Conservation (phyloP, 2,797 vertebrate species). For the Cuculus canorus region DNA sequence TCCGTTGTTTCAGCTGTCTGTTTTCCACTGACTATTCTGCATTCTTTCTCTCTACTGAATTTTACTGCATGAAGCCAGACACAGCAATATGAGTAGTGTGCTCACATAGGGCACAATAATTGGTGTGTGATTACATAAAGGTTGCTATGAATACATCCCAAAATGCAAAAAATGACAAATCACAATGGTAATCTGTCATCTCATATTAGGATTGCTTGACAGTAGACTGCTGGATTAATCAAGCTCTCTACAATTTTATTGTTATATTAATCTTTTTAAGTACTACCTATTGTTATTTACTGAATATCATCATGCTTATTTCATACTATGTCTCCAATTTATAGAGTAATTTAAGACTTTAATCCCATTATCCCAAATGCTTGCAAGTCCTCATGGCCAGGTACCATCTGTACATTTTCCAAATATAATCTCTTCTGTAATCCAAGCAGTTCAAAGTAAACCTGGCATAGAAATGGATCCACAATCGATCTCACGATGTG, state of each 20-base stretch:
- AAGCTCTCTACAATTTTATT: background rate
- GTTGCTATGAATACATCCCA: background rate
- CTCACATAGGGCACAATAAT: background rate
- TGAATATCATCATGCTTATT: background rate
- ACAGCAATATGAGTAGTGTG: fast-evolving
- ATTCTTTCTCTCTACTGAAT: background rate
- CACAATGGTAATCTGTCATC: background rate
- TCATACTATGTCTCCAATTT: background rate
- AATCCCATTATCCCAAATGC: slow-evolving; percentile 13
- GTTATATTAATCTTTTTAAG: background rate
- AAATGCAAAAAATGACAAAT: background rate
- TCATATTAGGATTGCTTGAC: background rate
- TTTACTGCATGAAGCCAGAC: background rate
- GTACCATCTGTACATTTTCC: slow-evolving; percentile 2
- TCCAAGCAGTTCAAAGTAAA: background rate
- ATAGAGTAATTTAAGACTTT: slow-evolving; percentile 7
- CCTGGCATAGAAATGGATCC: background rate
- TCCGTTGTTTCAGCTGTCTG: background rate
- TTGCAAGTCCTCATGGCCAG: background rate
- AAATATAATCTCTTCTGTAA: background rate
- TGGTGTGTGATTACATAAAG: background rate
- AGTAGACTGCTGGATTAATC: background rate
- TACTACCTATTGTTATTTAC: background rate
- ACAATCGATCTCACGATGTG: background rate
- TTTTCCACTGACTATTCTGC: background rate